Evolutionary conservation across 2,797 vertebrate genomes (phyloP), one percentile per base, ranked within the genome.

Genomic region (Sebastes hubbsi): DNA sequence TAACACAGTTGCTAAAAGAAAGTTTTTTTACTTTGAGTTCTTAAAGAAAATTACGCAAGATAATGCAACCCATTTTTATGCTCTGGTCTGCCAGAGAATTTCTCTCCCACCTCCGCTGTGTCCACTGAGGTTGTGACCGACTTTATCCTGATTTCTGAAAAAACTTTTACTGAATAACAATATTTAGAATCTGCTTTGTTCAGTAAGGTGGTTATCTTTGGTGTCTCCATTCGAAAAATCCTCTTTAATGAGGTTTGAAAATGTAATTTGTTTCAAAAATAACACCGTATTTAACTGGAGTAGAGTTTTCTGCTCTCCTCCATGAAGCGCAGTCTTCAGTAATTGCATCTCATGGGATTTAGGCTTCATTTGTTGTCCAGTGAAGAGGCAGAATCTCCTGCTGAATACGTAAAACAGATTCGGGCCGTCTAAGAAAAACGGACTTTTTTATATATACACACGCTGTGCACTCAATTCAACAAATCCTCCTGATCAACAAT

Each of bases 281-380:
- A 78, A 72, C 66, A 76, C 29, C 49, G 20, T 64, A 29, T 89
- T 88, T 76, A 86, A 83, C 75, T 75, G 61, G 62, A 88, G 62
- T 80, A 25, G 60, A 80, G 77, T 70, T 77, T 68, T 90, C 76
- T 72, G 65, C 80, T 85, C 82, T 84, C 56, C 59, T 85, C 64
- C 11, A 42, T 87, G 72, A 88, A 81, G 77, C 59, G 5, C 71
- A 54, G 69, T 70, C 68, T 77, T 81, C 86, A 46, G 86, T 93
- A 94, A 95, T 93, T 94, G 88, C 85, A 69, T 88, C 92, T 91
- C 89, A 27, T 61, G 90, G 87, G 92, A 82, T 78, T 91, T 72
- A 22, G 54, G 79, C 88, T 88, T 82, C 80, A 89, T 90, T 90
- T 90, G 81, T 91, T 91, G 90, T 84, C 81, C 83, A 86, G 84